Conservation (phyloP, 2,113 vertebrate species). For the Ramphastos sulfuratus region DNA sequence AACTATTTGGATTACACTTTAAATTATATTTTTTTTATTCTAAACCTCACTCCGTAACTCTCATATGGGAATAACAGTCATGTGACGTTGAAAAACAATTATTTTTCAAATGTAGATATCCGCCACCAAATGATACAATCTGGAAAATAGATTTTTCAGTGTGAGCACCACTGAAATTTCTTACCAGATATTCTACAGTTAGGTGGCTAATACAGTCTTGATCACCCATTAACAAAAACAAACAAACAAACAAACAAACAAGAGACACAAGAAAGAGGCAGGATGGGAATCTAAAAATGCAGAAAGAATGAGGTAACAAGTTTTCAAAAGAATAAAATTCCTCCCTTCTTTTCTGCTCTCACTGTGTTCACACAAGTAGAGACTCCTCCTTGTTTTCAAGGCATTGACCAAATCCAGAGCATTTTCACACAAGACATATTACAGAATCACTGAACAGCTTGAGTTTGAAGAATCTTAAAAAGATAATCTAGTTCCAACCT, state of each 20-base stretch:
- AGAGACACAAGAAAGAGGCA: not conserved
- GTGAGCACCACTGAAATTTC: not conserved
- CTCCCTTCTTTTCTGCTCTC: not conserved
- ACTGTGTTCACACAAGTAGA: too few species aligned
- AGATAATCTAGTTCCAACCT: too few species aligned
- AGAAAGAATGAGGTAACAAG: not conserved
- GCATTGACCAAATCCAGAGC: not conserved
- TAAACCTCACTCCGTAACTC: not conserved
- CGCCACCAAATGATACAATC: not conserved
- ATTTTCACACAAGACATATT: not conserved
- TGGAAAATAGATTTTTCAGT: not conserved
- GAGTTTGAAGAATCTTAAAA: too few species aligned
- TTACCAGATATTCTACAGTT: not conserved
- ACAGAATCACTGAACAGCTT: too few species aligned
- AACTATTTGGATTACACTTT: not conserved
- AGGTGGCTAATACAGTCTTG: not conserved
- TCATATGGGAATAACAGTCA: not conserved
- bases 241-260: not conserved
- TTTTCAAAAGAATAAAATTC: not conserved
- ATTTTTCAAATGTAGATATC: not conserved
- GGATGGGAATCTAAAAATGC: not conserved
- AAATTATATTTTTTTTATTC: not conserved
- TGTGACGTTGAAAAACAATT: not conserved
- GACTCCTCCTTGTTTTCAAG: not conserved
- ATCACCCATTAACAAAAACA: not conserved